Conservation (phyloP, 2,113 vertebrate species). For the Microtus oregoni region DNA sequence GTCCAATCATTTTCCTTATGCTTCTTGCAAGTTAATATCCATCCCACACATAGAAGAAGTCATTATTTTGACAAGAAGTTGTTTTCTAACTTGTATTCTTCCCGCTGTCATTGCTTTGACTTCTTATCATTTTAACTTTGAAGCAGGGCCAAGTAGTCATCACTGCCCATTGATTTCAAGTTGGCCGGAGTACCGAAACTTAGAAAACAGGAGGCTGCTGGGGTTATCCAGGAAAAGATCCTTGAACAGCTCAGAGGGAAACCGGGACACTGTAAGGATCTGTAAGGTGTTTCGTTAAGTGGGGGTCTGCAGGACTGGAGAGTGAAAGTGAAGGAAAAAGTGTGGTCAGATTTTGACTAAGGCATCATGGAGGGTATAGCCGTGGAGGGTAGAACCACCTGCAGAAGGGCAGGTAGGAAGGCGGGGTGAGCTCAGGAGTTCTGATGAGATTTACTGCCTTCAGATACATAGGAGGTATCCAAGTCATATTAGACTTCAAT, state of each 20-base stretch:
- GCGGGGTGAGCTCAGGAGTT: background rate
- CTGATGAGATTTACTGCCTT: background rate
- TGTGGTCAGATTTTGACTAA: background rate
- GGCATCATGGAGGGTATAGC: background rate
- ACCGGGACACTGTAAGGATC: background rate
- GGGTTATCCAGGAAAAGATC: background rate
- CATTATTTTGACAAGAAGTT: slow-evolving; percentile 46
- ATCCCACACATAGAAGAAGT: background rate
- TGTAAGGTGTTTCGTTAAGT: background rate
- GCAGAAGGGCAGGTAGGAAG: background rate
- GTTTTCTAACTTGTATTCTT: slow-evolving; percentile 15
- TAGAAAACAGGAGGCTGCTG: background rate
- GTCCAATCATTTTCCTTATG: background rate
- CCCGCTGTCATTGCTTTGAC: background rate
- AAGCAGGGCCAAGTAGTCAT: background rate
- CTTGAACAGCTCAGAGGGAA: background rate
- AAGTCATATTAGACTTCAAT: background rate
- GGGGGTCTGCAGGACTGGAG: background rate
- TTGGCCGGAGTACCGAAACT: background rate
- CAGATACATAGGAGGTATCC: background rate
- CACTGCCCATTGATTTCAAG: background rate
- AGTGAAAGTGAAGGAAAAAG: background rate
- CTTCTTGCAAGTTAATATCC: background rate
- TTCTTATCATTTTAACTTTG: slow-evolving; percentile 37
- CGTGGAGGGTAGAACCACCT: background rate